A percentile compares a stretch with the other conserved stretches of the same genome.
Evolutionary conservation across 2,888 invertebrate genomes (phyloP).

Genomic region (Octonoba sinensis): DNA sequence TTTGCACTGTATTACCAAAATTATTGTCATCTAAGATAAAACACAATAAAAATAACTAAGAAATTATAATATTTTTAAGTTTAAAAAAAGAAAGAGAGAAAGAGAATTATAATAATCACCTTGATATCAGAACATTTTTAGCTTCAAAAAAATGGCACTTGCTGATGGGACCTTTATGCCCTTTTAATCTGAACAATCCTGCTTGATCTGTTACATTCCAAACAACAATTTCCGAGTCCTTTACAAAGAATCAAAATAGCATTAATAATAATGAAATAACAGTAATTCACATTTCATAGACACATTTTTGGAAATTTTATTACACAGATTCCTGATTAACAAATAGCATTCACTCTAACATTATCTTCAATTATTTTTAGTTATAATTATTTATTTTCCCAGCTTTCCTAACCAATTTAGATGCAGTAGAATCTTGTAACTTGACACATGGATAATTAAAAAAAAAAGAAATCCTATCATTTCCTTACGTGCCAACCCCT

Average conservation of each 20-base stretch:
- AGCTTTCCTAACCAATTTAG: too few species aligned
- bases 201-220: conserved; percentile 95
- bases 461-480: too few species aligned
- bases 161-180: conserved; percentile 92
- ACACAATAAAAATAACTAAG: not conserved
- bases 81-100: too few species aligned
- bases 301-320: not conserved
- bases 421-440: too few species aligned
- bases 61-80: too few species aligned
- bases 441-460: too few species aligned
- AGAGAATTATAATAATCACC: conserved; percentile 24
- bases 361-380: not conserved
- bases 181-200: conserved; percentile 88
- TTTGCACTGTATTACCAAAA: too few species aligned
- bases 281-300: conserved; percentile 3
- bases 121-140: conserved; percentile 80
- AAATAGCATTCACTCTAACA: not conserved
- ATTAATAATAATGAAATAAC: not conserved
- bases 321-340: not conserved
- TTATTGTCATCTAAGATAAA: not conserved
- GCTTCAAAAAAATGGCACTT: conserved; percentile 67
- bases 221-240: conserved; percentile 92
- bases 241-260: conserved; percentile 37
- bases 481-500: too few species aligned
- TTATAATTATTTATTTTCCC: too few species aligned